Evolutionary conservation across 1,140 invertebrate genomes (phyloP).

Genomic region (Limonius californicus): DNA sequence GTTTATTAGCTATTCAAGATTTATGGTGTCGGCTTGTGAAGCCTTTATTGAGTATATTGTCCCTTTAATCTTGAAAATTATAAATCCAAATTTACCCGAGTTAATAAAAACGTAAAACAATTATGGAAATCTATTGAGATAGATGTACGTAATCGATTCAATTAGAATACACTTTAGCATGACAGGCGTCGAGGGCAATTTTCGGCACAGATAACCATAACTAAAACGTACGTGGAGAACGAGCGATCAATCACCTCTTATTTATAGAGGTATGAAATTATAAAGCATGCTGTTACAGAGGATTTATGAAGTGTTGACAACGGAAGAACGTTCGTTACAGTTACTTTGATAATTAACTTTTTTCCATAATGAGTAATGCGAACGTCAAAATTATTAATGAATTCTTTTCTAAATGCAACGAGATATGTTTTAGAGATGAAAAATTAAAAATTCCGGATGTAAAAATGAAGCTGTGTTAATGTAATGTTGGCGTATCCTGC

Average conservation of each 20-base stretch:
- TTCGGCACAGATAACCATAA: not conserved
- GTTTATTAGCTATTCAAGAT: conserved; percentile 8
- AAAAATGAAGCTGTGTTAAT: not conserved
- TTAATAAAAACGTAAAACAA: not conserved
- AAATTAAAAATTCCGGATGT: not conserved
- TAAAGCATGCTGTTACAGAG: conserved; percentile 2
- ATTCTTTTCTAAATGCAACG: not conserved
- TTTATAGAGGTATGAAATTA: conserved; percentile 10
- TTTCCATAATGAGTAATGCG: conserved; percentile 5
- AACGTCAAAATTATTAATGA: conserved; percentile 15
- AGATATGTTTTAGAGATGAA: not conserved
- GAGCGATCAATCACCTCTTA: conserved; percentile 5
- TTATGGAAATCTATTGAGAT: not conserved
- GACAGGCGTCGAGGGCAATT: not conserved
- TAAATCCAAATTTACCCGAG: not conserved
- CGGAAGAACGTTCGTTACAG: conserved; percentile 10
- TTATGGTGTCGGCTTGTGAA: not conserved
- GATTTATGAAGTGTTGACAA: conserved; percentile 12
- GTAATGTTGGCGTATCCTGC: too few relatives aligned
- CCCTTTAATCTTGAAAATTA: not conserved
- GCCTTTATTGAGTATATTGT: not conserved
- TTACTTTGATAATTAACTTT: conserved; percentile 13
- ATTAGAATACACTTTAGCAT: not conserved
- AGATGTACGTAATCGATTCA: not conserved
- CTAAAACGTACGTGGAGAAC: not conserved